phyloP scores from a whole-genome alignment of 2,113 vertebrate genomes.

The Spizaetus ornatus region DNA sequence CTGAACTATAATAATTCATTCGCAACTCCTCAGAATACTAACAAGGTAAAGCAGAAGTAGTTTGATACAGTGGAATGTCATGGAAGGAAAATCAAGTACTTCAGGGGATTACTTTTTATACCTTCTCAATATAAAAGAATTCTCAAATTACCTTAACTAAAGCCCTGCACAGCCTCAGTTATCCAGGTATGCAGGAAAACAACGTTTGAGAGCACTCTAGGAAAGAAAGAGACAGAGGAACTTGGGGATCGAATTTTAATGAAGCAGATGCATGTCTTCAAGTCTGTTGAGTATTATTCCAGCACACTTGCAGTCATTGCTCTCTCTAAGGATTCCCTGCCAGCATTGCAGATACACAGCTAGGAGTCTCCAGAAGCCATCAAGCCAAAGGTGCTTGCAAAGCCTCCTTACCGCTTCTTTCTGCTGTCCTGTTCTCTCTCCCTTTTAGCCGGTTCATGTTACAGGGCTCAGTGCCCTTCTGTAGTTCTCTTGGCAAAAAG shows the following conservation, averaged over 20 bases:
- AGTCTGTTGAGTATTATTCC: background rate
- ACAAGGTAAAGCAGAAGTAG: background rate
- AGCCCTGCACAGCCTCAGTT: background rate
- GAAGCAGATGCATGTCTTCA: background rate
- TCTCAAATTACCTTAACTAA: conserved; percentile 44
- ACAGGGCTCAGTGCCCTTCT: background rate
- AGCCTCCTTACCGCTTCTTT: background rate
- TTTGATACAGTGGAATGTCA: background rate
- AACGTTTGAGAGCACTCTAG: background rate
- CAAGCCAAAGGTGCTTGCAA: background rate
- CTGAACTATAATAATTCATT: background rate
- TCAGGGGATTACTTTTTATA: conserved; percentile 31
- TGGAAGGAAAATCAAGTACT: conserved; percentile 24
- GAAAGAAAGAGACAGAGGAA: background rate
- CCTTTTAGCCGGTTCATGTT: background rate
- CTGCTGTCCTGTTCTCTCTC: fast-evolving
- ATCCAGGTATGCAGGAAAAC: background rate
- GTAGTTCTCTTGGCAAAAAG: background rate
- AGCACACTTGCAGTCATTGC: background rate
- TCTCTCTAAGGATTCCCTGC: background rate
- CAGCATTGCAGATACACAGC: background rate
- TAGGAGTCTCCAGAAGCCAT: background rate
- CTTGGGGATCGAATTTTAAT: background rate
- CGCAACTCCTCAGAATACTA: background rate
- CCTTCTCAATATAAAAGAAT: conserved; percentile 31